A percentile compares a stretch with the other conserved stretches of the same genome.
Conservation (phyloP, 2,797 vertebrate genomes). For the Tragopan temminckii region DNA sequence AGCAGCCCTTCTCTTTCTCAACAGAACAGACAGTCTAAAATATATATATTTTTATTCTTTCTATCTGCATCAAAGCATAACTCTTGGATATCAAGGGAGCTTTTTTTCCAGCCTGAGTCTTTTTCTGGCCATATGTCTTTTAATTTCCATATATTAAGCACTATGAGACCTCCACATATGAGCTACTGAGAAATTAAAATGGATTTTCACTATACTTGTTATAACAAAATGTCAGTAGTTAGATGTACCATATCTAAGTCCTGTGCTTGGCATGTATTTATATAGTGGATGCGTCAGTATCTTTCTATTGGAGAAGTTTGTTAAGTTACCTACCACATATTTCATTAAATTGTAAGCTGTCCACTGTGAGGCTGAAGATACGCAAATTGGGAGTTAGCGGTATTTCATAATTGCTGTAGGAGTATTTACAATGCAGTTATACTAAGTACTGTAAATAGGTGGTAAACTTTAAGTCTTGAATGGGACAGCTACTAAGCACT, state of each 20-base stretch:
- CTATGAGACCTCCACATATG: not conserved
- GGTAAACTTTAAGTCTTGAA: conserved; percentile 1
- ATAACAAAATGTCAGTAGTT: not conserved
- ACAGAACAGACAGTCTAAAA: not conserved
- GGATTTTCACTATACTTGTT: not conserved
- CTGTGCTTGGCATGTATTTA: not conserved
- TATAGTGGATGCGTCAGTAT: not conserved
- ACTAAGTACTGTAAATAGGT: conserved; percentile 48
- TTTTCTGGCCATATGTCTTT: not conserved
- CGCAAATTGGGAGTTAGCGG: conserved; percentile 57
- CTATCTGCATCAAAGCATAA: not conserved
- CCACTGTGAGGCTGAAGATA: conserved; percentile 61
- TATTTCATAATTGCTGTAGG: conserved; percentile 56
- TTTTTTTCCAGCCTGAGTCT: not conserved
- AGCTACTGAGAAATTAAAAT: not conserved
- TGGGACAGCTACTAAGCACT: not conserved
- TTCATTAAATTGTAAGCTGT: conserved; percentile 28
- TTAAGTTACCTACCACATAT: not conserved
- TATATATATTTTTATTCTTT: not conserved
- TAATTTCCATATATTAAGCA: not conserved
- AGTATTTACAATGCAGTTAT: conserved; percentile 48
- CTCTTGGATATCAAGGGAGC: not conserved
- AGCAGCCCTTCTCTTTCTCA: not conserved
- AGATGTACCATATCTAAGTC: not conserved
- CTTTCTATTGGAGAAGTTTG: not conserved